Conservation (phyloP, 2,888 invertebrate species). For the Epinotia bilunana region DNA sequence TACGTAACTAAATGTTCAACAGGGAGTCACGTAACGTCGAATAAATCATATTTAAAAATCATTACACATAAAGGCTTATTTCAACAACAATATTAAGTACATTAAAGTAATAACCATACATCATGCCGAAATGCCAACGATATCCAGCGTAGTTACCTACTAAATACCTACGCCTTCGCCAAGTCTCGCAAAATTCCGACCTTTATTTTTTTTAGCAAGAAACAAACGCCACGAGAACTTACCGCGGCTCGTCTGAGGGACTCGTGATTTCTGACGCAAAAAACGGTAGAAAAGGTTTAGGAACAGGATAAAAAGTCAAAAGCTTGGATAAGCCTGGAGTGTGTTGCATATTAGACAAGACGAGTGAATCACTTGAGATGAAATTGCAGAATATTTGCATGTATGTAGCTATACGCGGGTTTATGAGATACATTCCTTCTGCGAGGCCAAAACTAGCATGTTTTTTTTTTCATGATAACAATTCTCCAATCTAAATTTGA, state of each 20-base stretch:
- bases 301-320: neutral
- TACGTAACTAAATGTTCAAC: no score
- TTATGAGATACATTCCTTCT: no score
- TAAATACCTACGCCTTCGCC: neutral
- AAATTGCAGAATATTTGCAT: no score
- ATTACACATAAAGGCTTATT: neutral
- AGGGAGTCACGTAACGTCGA: no score
- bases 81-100: neutral
- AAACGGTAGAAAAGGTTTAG: neutral
- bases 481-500: no score
- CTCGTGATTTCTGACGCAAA: constrained; percentile 23
- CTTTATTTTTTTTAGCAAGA: constrained; percentile 6
- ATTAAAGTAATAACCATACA: constrained; percentile 1
- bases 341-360: neutral
- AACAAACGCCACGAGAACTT: constrained; percentile 5
- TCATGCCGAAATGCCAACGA: neutral
- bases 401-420: no score
- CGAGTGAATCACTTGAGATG: neutral
- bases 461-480: no score
- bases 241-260: constrained; percentile 13
- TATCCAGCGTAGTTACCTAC: neutral
- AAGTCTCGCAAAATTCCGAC: constrained; percentile 2
- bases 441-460: no score
- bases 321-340: neutral
- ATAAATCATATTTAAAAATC: no score